Conservation (phyloP, 2,888 invertebrate species). For the Drosophila percnosoma region DNA sequence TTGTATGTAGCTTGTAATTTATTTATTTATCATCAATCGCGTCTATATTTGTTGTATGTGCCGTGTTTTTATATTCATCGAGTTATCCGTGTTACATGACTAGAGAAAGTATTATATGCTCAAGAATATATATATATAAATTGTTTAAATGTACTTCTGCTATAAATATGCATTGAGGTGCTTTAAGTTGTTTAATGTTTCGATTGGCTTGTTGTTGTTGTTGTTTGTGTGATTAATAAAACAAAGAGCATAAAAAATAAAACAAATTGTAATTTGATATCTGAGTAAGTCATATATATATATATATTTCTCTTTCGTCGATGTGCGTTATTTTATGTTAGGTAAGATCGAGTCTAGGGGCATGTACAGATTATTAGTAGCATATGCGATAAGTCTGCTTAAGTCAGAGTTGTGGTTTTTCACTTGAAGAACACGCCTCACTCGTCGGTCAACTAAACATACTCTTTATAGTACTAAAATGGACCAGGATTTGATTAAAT, state of each 20-base stretch:
- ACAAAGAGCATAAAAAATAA: conserved; percentile 28
- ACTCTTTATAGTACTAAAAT: too few species aligned
- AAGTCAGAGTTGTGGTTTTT: conserved; percentile 36
- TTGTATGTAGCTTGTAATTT: too few species aligned
- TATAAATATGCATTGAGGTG: conserved; percentile 22
- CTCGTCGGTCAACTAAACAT: too few species aligned
- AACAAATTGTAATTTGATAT: conserved; percentile 44
- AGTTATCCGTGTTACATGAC: too few species aligned
- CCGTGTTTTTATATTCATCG: too few species aligned
- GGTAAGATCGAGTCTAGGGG: conserved; percentile 34
- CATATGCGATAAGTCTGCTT: conserved; percentile 50
- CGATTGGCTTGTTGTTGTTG: not conserved
- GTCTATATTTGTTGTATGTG: too few species aligned
- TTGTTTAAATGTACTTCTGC: conserved; percentile 21
- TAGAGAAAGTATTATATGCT: too few species aligned
- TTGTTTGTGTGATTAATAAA: conserved; percentile 6
- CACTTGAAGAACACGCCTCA: conserved; percentile 1
- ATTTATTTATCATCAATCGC: too few species aligned
- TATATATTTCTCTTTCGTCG: conserved; percentile 27
- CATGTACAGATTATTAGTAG: conserved; percentile 64
- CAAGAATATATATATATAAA: too few species aligned
- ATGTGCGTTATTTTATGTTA: conserved; percentile 49
- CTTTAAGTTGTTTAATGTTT: conserved; percentile 7
- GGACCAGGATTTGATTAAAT: too few species aligned
- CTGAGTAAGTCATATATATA: conserved; percentile 8